Conservation (phyloP, 2,113 vertebrate species). For the Podiceps cristatus region DNA sequence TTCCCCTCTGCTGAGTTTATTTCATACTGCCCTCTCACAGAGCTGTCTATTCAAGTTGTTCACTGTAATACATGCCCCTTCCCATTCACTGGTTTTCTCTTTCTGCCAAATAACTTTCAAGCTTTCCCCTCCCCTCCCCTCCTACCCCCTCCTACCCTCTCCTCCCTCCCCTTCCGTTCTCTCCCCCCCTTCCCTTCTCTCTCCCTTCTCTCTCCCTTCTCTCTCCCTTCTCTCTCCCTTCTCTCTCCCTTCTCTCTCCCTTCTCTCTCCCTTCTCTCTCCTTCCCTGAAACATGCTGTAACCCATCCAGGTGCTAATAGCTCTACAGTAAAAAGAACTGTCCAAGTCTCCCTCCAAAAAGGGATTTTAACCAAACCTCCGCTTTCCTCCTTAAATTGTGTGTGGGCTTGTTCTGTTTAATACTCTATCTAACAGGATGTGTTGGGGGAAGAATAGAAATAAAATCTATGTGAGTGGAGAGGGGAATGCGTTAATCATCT, state of each 20-base stretch:
- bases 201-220: no score
- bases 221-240: neutral
- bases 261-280: neutral
- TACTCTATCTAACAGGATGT: neutral
- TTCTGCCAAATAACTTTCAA: neutral
- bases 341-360: neutral
- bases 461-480: neutral
- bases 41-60: neutral
- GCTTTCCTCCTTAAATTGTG: neutral
- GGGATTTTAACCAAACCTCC: neutral
- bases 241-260: no score
- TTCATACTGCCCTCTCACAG: neutral
- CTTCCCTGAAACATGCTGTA: neutral
- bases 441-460: neutral
- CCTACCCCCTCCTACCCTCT: no score
- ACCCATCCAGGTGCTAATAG: neutral
- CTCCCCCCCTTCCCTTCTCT: no score
- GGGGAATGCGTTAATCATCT: neutral
- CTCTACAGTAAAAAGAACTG: neutral
- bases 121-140: neutral
- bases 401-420: neutral
- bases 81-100: neutral
- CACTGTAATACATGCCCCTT: rapidly evolving
- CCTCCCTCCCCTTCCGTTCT: no score
- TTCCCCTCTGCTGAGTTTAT: neutral